phyloP scores from a whole-genome alignment of 2,888 invertebrate species.

The Dryadula phaetusa region DNA sequence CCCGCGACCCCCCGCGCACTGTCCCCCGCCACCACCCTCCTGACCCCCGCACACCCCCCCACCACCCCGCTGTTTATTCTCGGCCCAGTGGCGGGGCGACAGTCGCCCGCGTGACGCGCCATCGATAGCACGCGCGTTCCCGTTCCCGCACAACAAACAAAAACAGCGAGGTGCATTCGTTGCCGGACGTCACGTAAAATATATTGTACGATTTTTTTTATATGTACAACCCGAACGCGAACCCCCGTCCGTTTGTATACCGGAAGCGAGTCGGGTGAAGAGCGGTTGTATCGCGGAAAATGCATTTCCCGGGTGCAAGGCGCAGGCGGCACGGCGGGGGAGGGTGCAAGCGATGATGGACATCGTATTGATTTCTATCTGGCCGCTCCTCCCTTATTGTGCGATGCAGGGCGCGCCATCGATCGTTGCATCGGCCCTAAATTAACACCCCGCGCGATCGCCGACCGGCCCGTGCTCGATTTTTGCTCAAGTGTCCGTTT shows the following conservation, averaged over 20 bases:
- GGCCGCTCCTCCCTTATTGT: slow-evolving; percentile 82
- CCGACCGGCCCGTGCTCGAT: slow-evolving; percentile 60
- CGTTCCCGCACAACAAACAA: slow-evolving; percentile 50
- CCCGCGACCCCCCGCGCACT: slow-evolving; percentile 56
- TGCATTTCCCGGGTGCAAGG: slow-evolving; percentile 81
- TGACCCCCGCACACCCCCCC: slow-evolving; percentile 54
- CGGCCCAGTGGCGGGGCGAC: slow-evolving; percentile 77
- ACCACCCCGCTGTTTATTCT: slow-evolving; percentile 80
- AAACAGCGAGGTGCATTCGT: slow-evolving; percentile 76
- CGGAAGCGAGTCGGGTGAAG: slow-evolving; percentile 61
- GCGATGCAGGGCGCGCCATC: slow-evolving; percentile 80
- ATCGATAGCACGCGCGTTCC: slow-evolving; percentile 69
- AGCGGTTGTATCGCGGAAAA: slow-evolving; percentile 68
- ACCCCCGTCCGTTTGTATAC: slow-evolving; percentile 35
- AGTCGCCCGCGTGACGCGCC: slow-evolving; percentile 82
- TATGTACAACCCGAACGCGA: slow-evolving; percentile 29
- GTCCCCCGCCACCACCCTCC: slow-evolving; percentile 68
- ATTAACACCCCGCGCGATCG: slow-evolving; percentile 57
- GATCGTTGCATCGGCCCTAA: slow-evolving; percentile 77
- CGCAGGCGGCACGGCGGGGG: slow-evolving; percentile 83
- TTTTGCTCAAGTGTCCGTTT: slow-evolving; percentile 58
- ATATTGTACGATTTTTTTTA: slow-evolving; percentile 56
- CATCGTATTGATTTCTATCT: slow-evolving; percentile 85
- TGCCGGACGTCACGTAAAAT: slow-evolving; percentile 67
- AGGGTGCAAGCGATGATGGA: slow-evolving; percentile 86